phyloP scores from a whole-genome alignment of 2,113 vertebrate species.

The Oncorhynchus kisutch region DNA sequence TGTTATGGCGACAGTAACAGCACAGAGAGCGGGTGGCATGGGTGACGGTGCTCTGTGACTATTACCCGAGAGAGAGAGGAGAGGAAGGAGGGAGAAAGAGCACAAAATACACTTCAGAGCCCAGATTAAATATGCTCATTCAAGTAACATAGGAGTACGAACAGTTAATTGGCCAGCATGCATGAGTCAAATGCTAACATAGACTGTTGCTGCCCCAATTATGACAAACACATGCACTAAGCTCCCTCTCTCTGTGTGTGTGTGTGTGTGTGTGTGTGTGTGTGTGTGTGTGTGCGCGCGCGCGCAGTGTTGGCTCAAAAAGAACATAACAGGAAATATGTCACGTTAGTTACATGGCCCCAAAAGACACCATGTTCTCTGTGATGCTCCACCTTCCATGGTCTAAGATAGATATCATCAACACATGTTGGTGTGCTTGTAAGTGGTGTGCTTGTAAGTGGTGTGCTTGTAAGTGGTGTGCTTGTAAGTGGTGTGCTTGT shows the following conservation, averaged over 20 bases:
- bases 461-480: too few relatives aligned
- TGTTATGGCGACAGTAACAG: slow-evolving; percentile 48
- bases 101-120: neutral
- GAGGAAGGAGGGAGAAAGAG: slow-evolving; percentile 2
- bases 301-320: neutral
- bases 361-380: too few relatives aligned
- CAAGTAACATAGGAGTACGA: neutral
- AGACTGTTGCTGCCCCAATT: slow-evolving; percentile 7
- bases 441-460: too few relatives aligned
- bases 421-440: too few relatives aligned
- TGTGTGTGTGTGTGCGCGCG: neutral
- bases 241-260: neutral
- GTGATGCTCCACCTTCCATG: too few relatives aligned
- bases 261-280: neutral
- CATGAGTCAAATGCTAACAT: neutral
- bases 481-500: too few relatives aligned
- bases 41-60: slow-evolving; percentile 15
- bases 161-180: neutral
- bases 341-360: neutral
- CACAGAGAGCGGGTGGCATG: slow-evolving; percentile 29
- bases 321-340: neutral
- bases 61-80: slow-evolving; percentile 23
- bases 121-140: too few relatives aligned
- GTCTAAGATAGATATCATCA: too few relatives aligned
- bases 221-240: neutral